Base-by-base conservation (phyloP, 2,113 vertebrate genomes). In the Setophaga petechia region DNA sequence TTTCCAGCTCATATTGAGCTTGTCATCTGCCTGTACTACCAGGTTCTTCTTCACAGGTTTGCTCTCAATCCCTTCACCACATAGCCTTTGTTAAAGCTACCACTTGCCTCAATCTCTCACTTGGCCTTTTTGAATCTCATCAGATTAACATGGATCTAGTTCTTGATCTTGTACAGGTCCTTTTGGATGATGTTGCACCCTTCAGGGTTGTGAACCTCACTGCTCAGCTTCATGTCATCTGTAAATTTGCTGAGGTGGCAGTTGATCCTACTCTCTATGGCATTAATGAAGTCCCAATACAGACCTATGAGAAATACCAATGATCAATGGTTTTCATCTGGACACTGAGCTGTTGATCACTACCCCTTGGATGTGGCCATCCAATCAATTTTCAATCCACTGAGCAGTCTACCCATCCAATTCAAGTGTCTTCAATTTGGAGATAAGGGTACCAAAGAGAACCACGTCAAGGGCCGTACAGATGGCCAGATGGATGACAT, bases 241-340 rank as follows among this genome's bases (percentile, higher is more conserved):
- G 51, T 12, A 43, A 35, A 43, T 49, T 23, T 88, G 6, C 43
- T 51, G 51, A 31, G 21, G 12, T 4, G 58, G 31, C 21, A 43
- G 6, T 22, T n/a, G 31, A n/a, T 39, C 19, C 20, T n/a, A 10
- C 21, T 43, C 21, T 18, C 51, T 37, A 2, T 20, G 37, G 10
- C 49, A 31, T 15, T 41, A 23, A 49, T 37, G 6, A 75, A 69
- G 4, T 37, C 10, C 9, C 19, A 63, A 1, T 5, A 47, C 1
- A 5, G 25, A 46, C 7, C 4, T 5, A 12, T 13, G 15, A 15
- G 15, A 52, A 16, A 35, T 8, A 46, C 5, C 15, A 31, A 3
- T 35, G 2, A 3, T 30, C 39, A 71, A 3, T 6, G 5, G 6
- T 66, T 23, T 76, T 37, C 8, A 25, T 47, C 12, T 0, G 0